A percentile compares a stretch with the other conserved stretches of the same genome.
Conservation (phyloP, 23 tunicate species). For the Phallusia fumigata region DNA sequence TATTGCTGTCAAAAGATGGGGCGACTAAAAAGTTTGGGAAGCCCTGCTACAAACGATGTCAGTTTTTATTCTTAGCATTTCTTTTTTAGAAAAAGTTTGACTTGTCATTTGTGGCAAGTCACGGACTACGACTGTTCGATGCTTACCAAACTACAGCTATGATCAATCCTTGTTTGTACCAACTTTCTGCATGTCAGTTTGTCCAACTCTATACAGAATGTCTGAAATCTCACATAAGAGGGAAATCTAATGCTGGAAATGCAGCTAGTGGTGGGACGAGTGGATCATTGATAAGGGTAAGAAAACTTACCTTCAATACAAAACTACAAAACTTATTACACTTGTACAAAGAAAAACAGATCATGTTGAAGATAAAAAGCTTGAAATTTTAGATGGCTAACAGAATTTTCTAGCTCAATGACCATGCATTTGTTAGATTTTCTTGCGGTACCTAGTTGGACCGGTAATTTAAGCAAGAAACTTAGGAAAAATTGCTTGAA, state of each 20-base stretch:
- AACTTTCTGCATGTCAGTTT: slow-evolving; percentile 52
- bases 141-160: slow-evolving; percentile 15
- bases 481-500: no score
- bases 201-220: slow-evolving; percentile 24
- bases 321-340: no score
- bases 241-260: slow-evolving; percentile 31
- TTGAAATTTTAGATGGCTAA: no score
- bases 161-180: slow-evolving; percentile 39
- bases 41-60: no score
- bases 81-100: slow-evolving; percentile 51
- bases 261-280: slow-evolving; percentile 12
- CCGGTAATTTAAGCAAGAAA: no score
- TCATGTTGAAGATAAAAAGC: no score
- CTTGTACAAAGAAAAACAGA: no score
- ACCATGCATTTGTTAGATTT: no score
- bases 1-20: no score
- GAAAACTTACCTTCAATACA: neutral
- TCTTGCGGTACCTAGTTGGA: no score
- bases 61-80: neutral
- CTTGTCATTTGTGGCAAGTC: slow-evolving; percentile 32
- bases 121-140: slow-evolving; percentile 47
- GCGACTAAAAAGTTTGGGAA: no score
- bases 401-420: no score
- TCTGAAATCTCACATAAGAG: slow-evolving; percentile 31
- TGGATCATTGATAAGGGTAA: slow-evolving; percentile 38